Base-by-base conservation (phyloP, 2,888 invertebrate genomes). In the Stegophylla sp. region DNA sequence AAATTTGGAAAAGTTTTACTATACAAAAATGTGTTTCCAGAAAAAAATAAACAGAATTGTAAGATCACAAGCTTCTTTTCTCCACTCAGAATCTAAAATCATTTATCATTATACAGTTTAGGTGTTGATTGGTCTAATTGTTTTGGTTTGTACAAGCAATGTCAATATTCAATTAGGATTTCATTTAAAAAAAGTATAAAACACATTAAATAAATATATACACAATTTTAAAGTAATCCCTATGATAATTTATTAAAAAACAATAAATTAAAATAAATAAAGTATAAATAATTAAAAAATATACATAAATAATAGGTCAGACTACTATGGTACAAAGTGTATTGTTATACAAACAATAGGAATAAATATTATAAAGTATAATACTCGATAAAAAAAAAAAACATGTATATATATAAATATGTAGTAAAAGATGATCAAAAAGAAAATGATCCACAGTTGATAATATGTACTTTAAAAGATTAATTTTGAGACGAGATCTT, bases 281-380 rank as follows among this genome's bases (percentile, higher is more conserved):
- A 61, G 61, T 71, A 71, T 79, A 79, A 71, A 79, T 79, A 79
- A 71, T 61, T 71, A 69, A 71, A 79, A 71, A 59, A 79, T 79
- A 79, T 71, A 79, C 61, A 79, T 79, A 79, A 71, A 56, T 48
- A 71, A 79, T 79, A 79, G 69, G 41, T 79, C 79, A 79, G 79
- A 79, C 79, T 79, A 79, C 69, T 79, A 79, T 79, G 69, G 59
- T 79, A 79, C 79, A 79, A 79, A 79, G 69, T 79, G 71, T 69
- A 79, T 79, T 79, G 79, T 79, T 69, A 71, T 79, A 67, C 69
- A 69, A 79, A 79, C 79, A 79, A 79, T 79, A 79, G 79, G 79
- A 79, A 79, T 79, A 77, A 77, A 77, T 75, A 74, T n/a, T n/a
- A n/a, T 74, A 64, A 64, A 76, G 41, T 76, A 66, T 41, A 76